A percentile compares a stretch with the other conserved stretches of the same genome.
Evolutionary conservation across 2,113 vertebrate genomes (phyloP).

Genomic region (Andinoacara biseriatus): DNA sequence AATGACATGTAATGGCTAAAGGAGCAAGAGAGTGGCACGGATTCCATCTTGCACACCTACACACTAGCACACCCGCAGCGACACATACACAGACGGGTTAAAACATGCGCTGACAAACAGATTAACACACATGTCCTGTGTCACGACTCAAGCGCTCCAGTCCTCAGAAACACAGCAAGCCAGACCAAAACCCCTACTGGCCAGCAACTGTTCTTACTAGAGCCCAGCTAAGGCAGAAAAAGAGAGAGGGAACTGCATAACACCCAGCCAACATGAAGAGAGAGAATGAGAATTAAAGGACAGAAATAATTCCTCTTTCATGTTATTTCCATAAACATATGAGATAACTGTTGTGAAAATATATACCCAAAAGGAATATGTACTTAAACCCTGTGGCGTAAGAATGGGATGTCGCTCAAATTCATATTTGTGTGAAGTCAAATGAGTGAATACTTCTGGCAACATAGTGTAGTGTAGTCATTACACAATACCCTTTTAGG

Average conservation of each 20-base stretch:
- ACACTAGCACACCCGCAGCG: neutral
- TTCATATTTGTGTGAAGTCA: too few species aligned
- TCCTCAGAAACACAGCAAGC: conserved; percentile 50
- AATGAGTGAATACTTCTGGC: too few species aligned
- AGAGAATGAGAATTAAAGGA: neutral
- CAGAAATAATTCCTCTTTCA: neutral
- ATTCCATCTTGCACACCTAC: conserved; percentile 8
- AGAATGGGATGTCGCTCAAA: too few species aligned
- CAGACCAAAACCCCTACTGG: conserved; percentile 62
- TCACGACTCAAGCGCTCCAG: conserved; percentile 64
- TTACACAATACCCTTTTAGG: neutral
- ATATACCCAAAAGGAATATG: neutral
- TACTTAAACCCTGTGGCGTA: too few species aligned
- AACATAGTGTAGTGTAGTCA: neutral
- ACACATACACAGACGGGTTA: neutral
- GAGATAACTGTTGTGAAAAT: neutral
- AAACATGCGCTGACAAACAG: conserved; percentile 11
- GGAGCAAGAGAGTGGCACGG: neutral
- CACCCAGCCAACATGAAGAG: neutral
- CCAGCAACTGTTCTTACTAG: conserved; percentile 62
- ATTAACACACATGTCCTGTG: conserved; percentile 32
- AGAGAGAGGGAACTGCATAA: neutral
- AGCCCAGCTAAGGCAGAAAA: conserved; percentile 46
- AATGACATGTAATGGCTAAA: conserved; percentile 21
- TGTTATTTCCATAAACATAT: neutral